Evolutionary conservation across 2,113 vertebrate species (phyloP).

Genomic region (Hylia prasina): DNA sequence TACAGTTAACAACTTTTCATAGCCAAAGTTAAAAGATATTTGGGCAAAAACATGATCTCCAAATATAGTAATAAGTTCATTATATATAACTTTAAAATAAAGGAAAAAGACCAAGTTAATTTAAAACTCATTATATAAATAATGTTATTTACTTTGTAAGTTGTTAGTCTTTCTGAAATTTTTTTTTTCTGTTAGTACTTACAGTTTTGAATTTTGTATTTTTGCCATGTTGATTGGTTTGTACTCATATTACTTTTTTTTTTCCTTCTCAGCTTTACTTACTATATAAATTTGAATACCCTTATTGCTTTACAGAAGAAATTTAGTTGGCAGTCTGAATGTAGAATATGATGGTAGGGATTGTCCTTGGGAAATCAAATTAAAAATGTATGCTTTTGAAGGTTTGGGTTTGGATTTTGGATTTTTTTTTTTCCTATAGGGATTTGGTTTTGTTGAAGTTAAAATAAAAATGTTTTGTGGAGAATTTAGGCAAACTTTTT

Average conservation of each 20-base stretch:
- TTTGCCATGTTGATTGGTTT: not conserved
- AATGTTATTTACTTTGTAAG: not conserved
- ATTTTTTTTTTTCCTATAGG: not conserved
- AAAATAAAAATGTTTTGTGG: not conserved
- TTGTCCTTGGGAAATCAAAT: not conserved
- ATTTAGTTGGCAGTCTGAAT: not conserved
- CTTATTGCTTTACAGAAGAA: not conserved
- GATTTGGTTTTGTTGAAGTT: not conserved
- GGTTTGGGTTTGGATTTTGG: not conserved
- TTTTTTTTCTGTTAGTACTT: not conserved
- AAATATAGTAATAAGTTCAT: not conserved
- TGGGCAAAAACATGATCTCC: not conserved
- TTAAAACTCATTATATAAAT: not conserved
- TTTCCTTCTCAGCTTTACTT: not conserved
- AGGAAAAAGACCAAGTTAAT: not conserved
- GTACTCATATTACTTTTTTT: not conserved
- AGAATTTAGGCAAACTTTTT: not conserved
- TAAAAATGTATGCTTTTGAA: not conserved
- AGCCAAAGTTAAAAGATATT: not conserved
- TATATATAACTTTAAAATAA: not conserved
- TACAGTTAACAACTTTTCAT: not conserved
- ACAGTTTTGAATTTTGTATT: not conserved
- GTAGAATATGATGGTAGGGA: not conserved
- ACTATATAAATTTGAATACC: not conserved
- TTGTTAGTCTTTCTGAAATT: not conserved